phyloP scores from a whole-genome alignment of 2,797 vertebrate genomes.

The Octomys mimax region DNA sequence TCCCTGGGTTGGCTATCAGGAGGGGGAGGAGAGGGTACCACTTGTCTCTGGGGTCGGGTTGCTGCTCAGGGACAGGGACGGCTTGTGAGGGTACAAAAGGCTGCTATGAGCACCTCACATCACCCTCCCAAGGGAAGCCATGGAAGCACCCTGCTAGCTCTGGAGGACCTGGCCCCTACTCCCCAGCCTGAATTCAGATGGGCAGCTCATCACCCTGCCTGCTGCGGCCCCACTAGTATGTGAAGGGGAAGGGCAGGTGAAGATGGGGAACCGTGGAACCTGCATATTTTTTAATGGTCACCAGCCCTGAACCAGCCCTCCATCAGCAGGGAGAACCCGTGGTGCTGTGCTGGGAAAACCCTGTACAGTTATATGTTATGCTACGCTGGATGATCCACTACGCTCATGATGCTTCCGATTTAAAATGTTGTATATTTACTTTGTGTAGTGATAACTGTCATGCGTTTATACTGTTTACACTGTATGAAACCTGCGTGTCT shows the following conservation, averaged over 20 bases:
- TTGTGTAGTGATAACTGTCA: neutral
- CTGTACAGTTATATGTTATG: rapidly evolving
- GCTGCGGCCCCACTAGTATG: rapidly evolving
- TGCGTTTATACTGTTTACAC: rapidly evolving
- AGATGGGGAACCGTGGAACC: neutral
- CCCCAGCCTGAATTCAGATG: neutral
- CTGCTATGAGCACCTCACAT: too few species aligned
- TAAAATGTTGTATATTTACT: neutral
- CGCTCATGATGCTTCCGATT: rapidly evolving
- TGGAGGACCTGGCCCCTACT: neutral
- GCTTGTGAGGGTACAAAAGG: neutral
- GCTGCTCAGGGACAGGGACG: neutral
- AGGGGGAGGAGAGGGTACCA: neutral
- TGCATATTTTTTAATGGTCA: neutral
- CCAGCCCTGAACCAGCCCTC: neutral
- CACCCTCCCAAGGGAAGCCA: neutral
- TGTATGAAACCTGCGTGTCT: rapidly evolving
- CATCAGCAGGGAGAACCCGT: neutral
- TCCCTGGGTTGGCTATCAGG: neutral
- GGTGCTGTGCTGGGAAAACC: neutral
- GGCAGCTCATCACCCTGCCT: neutral
- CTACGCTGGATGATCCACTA: too few species aligned
- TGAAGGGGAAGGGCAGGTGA: too few species aligned
- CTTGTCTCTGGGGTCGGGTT: rapidly evolving
- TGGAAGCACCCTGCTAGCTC: neutral